These are phyloP conservation scores for Scolopax mira DNA, from an alignment of 2,113 vertebrate genomes.

Conservation along the genomic window DNA sequence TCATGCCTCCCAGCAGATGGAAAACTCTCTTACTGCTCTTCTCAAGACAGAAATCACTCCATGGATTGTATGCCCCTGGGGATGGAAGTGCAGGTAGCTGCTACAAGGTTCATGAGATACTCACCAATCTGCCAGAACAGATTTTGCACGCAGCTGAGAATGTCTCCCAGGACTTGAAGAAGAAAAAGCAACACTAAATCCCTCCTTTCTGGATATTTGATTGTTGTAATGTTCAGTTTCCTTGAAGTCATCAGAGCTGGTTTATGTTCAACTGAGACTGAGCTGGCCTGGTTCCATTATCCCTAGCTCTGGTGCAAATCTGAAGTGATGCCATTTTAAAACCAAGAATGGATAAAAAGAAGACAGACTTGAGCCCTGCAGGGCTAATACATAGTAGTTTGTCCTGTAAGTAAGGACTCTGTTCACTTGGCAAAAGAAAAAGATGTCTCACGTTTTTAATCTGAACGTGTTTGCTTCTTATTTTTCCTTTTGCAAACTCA, in stretches of 20 bases:
- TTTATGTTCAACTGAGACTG: constrained; percentile 50
- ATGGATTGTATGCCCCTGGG: not conserved
- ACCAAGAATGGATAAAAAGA: not conserved
- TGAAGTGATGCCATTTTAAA: not conserved
- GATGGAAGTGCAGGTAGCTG: not conserved
- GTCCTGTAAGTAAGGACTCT: not conserved
- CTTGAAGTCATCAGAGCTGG: constrained; percentile 23
- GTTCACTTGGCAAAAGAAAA: constrained; percentile 24
- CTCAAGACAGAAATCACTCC: not conserved
- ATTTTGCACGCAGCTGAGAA: not conserved
- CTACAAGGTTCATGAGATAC: not conserved
- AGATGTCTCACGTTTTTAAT: not conserved
- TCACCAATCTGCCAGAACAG: not conserved
- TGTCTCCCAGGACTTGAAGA: not conserved
- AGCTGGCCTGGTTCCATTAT: not conserved
- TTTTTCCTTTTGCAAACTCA: not conserved
- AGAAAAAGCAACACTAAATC: not conserved
- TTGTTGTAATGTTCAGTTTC: constrained; percentile 33
- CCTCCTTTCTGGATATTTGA: constrained; percentile 23
- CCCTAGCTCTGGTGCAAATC: not conserved
- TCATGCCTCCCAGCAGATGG: not conserved
- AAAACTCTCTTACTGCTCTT: not conserved
- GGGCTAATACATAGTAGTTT: not conserved
- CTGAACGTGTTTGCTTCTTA: not conserved
- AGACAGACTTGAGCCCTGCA: not conserved